Base-by-base conservation (phyloP, 2,888 invertebrate species). In the Brenthis ino region DNA sequence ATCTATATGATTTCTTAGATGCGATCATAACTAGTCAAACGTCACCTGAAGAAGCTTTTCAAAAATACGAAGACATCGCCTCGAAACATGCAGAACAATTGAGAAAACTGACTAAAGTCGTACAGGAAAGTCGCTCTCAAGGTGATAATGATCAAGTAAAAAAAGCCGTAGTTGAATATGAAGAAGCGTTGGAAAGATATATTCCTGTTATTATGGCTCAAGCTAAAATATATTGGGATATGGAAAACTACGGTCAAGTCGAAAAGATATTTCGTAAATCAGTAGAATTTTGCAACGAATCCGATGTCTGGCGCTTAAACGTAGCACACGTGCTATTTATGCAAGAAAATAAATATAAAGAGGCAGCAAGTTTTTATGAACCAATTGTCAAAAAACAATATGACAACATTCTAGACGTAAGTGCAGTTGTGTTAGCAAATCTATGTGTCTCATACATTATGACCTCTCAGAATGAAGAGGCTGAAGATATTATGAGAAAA, bases 141-240 rank as follows among this genome's bases (percentile, higher is more conserved):
- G 96, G 97, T 70, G 98, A 99, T 83, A 98, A 98, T 76, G 96
- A 96, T 78, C 95, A 96, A 73, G 96, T 98, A 0, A 97, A 98
- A 82, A 96, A 96, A 88, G 97, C 98, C 6, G 96, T 99, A 0
- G 95, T 97, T 66, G 98, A 98, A 81, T 98, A 98, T 82, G 98
- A 99, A 82, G 97, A 97, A 79, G 96, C 97, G 1, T 85, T 99
- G 74, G 98, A 98, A 82, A 94, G 98, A 77, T 99, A 99, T 82
- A 96, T 99, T 72, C 99, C 99, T 0, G 98, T 99, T 1, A 94
- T 99, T n/a, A 99, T 99, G 99, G 98, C 99, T 0, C 98, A 99
- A 87, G 99, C 99, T 1, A 99, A 99, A 94, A 98, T 99, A 75
- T 98, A 98, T 82, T 99, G 99, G 99, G 98, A 99, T 75, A 94